Base-by-base conservation (phyloP, 2,797 vertebrate genomes). In the Poliocrania exsul region DNA sequence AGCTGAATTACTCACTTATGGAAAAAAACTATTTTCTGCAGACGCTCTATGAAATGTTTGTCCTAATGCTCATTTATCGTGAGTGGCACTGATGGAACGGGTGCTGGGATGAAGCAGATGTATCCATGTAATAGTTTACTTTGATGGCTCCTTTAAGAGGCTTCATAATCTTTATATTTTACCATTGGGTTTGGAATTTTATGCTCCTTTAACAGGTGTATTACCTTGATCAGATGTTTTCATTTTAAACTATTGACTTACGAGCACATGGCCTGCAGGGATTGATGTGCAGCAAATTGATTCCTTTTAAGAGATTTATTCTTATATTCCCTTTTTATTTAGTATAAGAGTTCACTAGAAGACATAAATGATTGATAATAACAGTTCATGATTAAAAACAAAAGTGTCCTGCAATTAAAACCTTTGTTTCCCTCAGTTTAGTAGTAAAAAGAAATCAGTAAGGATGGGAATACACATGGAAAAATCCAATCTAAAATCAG, bases 171-270 rank as follows among this genome's bases (percentile, higher is more conserved):
- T 98, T 97, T 97, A 94, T 97, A 97, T 97, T 97, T 98, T 97
- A 97, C 97, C 92, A 96, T 82, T 97, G 97, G 96, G 96, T 96
- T 97, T 95, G 93, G 88, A 96, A 91, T 97, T 98, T 97, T 98
- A 97, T 97, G 94, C 81, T 94, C 95, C 84, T 98, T 96, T 97
- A 97, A 97, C 97, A 98, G 97, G 97, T 98, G 95, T 97, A 96
- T 97, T 97, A 97, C 96, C 96, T 97, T 96, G 96, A 97, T 97
- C 97, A 97, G 97, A 97, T 97, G 97, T 97, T 98, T 97, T 97
- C 97, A 97, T 97, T 97, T 97, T 97, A 97, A 97, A 97, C 96
- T 97, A 94, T 98, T 98, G 97, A 98, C 97, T 98, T 97, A 97
- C 33, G 97, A 98, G 95, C 97, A 95, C 97, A 97, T 97, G 96